Conservation (phyloP, 2,888 invertebrate genomes). For the Fissipunctia ypsillon region DNA sequence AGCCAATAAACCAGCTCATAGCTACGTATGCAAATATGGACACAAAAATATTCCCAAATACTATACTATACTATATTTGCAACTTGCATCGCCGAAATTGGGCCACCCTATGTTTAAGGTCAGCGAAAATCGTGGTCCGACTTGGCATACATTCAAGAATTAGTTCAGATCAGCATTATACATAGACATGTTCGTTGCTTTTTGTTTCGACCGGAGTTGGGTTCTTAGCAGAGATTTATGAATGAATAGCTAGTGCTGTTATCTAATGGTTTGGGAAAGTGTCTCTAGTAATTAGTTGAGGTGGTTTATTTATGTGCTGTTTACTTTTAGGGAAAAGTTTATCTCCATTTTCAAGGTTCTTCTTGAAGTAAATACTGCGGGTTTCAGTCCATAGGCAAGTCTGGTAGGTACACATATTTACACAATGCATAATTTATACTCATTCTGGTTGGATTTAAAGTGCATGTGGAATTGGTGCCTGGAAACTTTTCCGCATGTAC, state of each 20-base stretch:
- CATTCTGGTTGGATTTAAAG: background rate
- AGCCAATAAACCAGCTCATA: background rate
- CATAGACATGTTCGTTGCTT: constrained; percentile 54
- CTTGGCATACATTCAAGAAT: constrained; percentile 78
- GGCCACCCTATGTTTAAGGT: constrained; percentile 70
- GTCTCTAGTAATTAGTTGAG: constrained; percentile 32
- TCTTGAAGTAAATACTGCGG: background rate
- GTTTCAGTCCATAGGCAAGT: background rate
- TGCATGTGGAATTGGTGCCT: background rate
- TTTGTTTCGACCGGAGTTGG: constrained; percentile 57
- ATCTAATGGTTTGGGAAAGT: constrained; percentile 39
- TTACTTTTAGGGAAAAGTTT: constrained; percentile 20
- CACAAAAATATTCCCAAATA: constrained; percentile 42
- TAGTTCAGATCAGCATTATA: constrained; percentile 70
- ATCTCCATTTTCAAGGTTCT: background rate
- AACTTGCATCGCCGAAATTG: constrained; percentile 67
- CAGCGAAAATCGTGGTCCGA: constrained; percentile 71
- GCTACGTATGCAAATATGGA: constrained; percentile 18
- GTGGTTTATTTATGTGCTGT: constrained; percentile 24
- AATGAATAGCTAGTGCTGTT: constrained; percentile 44
- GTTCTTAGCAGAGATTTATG: constrained; percentile 63
- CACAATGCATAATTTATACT: background rate
- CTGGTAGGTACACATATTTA: background rate
- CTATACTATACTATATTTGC: constrained; percentile 62
- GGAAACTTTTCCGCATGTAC: background rate